Conservation (phyloP, 2,888 invertebrate species). For the Ormyrus labotus region DNA sequence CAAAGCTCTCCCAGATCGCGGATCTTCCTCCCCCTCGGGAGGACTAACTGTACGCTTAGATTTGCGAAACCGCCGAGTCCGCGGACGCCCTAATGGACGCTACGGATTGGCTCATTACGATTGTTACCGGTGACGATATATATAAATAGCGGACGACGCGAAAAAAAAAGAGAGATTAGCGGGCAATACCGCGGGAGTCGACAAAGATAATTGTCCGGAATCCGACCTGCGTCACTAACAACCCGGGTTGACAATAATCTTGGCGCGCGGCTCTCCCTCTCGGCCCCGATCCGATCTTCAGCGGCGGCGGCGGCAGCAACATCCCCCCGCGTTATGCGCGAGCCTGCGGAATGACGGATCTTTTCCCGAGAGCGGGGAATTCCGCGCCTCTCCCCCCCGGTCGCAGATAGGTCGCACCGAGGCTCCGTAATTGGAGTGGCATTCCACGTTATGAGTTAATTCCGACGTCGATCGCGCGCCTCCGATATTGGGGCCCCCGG, state of each 20-base stretch:
- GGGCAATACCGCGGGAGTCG: no score
- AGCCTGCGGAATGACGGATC: constrained; percentile 53
- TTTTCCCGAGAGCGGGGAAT: constrained; percentile 33
- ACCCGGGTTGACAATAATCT: constrained; percentile 11
- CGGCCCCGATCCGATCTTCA: constrained; percentile 31
- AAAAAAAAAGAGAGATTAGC: no score
- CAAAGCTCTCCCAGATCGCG: not conserved
- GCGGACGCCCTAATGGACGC: not conserved
- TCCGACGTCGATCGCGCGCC: constrained; percentile 59
- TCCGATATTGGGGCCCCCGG: constrained; percentile 1
- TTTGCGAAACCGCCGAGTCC: not conserved
- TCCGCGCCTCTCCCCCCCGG: constrained; percentile 27
- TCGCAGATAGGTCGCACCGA: constrained; percentile 33
- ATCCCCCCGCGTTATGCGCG: constrained; percentile 14
- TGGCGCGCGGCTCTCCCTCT: constrained; percentile 1
- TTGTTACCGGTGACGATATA: not conserved
- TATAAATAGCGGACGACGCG: not conserved
- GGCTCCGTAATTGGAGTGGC: constrained; percentile 70
- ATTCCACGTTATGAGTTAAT: constrained; percentile 74
- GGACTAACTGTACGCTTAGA: not conserved
- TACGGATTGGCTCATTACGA: not conserved
- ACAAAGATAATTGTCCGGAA: no score
- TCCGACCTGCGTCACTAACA: no score
- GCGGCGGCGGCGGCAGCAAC: not conserved
- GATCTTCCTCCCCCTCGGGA: no score